A percentile compares a stretch with the other conserved stretches of the same genome.
These are phyloP conservation scores for Cyphomyrus discorhynchus DNA, from an alignment of 2,113 vertebrate genomes.

Conservation along the genomic window DNA sequence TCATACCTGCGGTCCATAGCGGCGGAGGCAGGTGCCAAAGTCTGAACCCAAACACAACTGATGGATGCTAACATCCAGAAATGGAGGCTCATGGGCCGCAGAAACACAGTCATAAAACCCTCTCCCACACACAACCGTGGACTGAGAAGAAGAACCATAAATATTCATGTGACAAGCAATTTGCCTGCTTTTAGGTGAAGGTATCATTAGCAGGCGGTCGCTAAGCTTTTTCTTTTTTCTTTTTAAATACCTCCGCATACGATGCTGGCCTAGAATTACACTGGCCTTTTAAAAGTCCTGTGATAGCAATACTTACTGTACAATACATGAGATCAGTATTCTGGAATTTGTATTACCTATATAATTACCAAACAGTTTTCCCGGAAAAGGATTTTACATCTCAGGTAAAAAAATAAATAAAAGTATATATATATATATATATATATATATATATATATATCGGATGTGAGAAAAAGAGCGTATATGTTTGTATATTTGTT, in stretches of 20 bases:
- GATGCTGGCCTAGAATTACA: background rate
- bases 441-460: too few relatives aligned
- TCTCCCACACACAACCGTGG: background rate
- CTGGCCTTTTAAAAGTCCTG: background rate
- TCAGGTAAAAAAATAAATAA: background rate
- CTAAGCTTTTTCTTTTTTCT: background rate
- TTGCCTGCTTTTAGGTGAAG: background rate
- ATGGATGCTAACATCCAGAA: background rate
- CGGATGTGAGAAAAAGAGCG: too few relatives aligned
- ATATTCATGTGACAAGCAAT: background rate
- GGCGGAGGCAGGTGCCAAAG: background rate
- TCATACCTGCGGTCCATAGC: background rate
- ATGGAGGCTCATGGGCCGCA: background rate
- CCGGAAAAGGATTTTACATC: background rate
- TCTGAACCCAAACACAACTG: background rate
- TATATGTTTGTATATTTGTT: too few relatives aligned
- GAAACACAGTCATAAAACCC: background rate
- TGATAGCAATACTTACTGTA: background rate
- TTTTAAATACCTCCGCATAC: background rate
- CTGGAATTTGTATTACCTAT: background rate
- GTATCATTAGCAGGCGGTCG: background rate
- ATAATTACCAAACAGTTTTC: background rate
- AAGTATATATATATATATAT: too few relatives aligned
- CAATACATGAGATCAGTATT: background rate
- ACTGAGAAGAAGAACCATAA: background rate